These are phyloP conservation scores for Hydrolagus affinis DNA, from an alignment of 2,113 vertebrate species.

Conservation along the genomic window DNA sequence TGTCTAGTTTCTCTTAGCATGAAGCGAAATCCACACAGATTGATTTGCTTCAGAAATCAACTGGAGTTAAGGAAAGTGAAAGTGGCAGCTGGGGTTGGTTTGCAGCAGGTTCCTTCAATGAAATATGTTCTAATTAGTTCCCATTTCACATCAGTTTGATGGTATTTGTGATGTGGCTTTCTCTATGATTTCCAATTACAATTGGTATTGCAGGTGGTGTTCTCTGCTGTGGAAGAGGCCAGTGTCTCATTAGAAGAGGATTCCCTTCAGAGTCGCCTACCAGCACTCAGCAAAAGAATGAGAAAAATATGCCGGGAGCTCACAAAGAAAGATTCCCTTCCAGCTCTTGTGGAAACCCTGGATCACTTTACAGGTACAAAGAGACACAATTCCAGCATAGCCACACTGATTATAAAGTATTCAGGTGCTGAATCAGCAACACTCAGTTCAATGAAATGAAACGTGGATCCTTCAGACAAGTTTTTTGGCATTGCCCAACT, in stretches of 20 bases:
- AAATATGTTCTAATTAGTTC: background rate
- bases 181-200: background rate
- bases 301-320: constrained; percentile 71
- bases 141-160: too few species aligned
- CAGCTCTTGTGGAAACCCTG: constrained; percentile 71
- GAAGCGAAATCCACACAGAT: too few species aligned
- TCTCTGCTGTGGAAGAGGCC: background rate
- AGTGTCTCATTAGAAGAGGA: background rate
- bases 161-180: background rate
- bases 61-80: too few species aligned
- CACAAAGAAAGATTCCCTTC: constrained; percentile 60
- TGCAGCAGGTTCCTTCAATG: background rate
- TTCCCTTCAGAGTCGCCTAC: constrained; percentile 70
- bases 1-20: too few species aligned
- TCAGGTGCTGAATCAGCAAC: too few species aligned
- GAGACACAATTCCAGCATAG: background rate
- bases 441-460: too few species aligned
- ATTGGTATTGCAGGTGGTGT: background rate
- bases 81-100: too few species aligned
- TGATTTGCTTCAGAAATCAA: too few species aligned
- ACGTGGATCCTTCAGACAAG: too few species aligned
- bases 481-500: too few species aligned
- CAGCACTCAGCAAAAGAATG: constrained; percentile 72
- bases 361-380: constrained; percentile 75
- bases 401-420: too few species aligned